These are phyloP conservation scores for Hypocryptadius cinnamomeus DNA, from an alignment of 2,113 vertebrate genomes.

Conservation along the genomic window DNA sequence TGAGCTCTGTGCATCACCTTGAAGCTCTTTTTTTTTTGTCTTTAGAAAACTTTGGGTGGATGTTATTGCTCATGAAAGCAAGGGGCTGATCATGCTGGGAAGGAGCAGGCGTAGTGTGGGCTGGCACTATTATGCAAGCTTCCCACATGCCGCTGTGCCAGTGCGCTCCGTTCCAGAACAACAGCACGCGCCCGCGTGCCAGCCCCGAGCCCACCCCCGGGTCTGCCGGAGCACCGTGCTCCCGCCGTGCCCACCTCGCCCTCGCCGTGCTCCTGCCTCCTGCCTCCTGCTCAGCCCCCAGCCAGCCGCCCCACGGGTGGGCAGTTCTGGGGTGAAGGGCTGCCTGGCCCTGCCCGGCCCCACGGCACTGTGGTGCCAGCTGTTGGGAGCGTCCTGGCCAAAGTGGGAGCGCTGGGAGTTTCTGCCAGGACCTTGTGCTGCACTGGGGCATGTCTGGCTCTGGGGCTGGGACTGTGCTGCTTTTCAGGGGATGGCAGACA, in stretches of 20 bases:
- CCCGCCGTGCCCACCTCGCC: background rate
- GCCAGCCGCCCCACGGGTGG: background rate
- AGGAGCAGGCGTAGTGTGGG: constrained; percentile 58
- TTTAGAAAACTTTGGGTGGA: constrained; percentile 19
- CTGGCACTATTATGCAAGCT: constrained; percentile 59
- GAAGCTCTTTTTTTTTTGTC: background rate
- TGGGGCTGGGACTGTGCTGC: background rate
- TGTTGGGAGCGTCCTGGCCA: rapidly evolving
- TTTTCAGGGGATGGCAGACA: rapidly evolving
- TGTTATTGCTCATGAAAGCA: constrained; percentile 22
- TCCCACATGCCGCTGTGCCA: constrained; percentile 51
- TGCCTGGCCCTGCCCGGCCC: rapidly evolving
- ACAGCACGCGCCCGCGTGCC: constrained; percentile 24
- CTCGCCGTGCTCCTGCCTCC: no score
- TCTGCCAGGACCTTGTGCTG: rapidly evolving
- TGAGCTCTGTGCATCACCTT: constrained; percentile 34
- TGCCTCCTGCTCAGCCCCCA: no score
- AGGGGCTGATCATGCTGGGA: constrained; percentile 39
- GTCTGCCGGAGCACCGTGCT: background rate
- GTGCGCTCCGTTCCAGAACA: constrained; percentile 48
- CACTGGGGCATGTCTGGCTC: rapidly evolving
- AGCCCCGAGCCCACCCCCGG: constrained; percentile 39
- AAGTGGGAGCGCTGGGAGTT: background rate
- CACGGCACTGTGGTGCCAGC: rapidly evolving
- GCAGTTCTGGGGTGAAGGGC: background rate